phyloP scores from a whole-genome alignment of 2,888 invertebrate genomes.

The Melanophora roralis region DNA sequence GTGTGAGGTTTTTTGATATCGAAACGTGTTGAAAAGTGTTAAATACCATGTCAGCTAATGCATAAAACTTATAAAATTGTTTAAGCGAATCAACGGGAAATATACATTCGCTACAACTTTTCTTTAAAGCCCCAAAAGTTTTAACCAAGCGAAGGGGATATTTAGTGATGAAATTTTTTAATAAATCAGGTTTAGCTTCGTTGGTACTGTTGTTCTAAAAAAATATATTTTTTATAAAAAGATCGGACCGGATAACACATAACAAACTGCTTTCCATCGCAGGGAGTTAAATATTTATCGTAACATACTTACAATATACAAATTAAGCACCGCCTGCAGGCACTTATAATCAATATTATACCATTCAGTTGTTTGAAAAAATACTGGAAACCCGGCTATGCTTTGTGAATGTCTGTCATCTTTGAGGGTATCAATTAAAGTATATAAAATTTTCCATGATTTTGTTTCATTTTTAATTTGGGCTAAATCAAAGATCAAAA shows the following conservation, averaged over 20 bases:
- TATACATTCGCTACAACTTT: constrained; percentile 65
- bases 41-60: constrained; percentile 67
- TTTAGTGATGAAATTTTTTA: constrained; percentile 53
- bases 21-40: constrained; percentile 57
- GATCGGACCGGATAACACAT: no score
- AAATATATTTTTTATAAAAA: no score
- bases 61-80: constrained; percentile 69
- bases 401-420: constrained; percentile 65
- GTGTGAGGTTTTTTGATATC: constrained; percentile 54
- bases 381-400: constrained; percentile 65
- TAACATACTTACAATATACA: constrained; percentile 66
- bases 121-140: constrained; percentile 69
- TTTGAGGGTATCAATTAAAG: constrained; percentile 62
- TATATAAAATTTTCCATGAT: constrained; percentile 50
- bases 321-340: constrained; percentile 64
- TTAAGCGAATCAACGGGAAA: constrained; percentile 67
- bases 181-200: constrained; percentile 30
- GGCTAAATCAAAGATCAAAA: constrained; percentile 15
- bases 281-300: not conserved
- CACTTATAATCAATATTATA: constrained; percentile 64
- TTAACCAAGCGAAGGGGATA: constrained; percentile 67
- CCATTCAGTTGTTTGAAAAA: constrained; percentile 62
- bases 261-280: no score
- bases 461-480: constrained; percentile 50
- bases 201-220: constrained; percentile 59